Evolutionary conservation across 2,888 invertebrate species (phyloP).

Genomic region (Monoplex corrugatus): DNA sequence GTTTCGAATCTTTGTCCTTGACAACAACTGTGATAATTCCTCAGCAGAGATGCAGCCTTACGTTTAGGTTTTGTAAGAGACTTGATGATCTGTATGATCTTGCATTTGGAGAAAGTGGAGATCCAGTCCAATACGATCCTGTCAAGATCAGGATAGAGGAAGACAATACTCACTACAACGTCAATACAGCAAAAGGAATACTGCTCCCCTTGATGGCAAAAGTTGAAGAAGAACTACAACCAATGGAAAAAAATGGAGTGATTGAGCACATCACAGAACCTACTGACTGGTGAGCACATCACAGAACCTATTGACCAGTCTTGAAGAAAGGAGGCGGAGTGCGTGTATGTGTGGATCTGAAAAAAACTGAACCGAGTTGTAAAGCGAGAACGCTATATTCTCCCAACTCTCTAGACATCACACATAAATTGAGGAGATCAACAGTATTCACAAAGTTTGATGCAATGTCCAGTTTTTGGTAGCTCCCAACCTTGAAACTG

Average conservation of each 20-base stretch:
- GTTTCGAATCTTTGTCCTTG: no score
- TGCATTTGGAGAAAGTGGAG: not conserved
- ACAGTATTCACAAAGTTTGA: not conserved
- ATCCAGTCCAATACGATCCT: conserved; percentile 1
- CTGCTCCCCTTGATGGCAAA: not conserved
- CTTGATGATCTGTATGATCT: not conserved
- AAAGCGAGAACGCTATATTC: conserved; percentile 1
- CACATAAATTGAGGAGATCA: not conserved
- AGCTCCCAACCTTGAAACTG: no score
- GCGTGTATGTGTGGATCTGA: conserved; percentile 3
- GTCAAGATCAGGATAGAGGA: not conserved
- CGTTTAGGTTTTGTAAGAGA: not conserved
- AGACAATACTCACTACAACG: not conserved
- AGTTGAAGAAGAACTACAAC: not conserved
- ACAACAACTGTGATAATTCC: no score
- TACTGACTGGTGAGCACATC: conserved; percentile 13
- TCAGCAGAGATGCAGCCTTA: not conserved
- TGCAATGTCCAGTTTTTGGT: conserved; percentile 3
- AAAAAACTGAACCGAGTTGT: conserved; percentile 8
- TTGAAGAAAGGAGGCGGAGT: conserved; percentile 25
- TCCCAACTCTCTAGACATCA: conserved; percentile 16
- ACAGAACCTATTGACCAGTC: conserved; percentile 6
- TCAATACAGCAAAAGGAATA: not conserved
- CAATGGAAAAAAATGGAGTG: conserved; percentile 1
- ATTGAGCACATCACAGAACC: conserved; percentile 9